Base-by-base conservation (phyloP, 2,797 vertebrate species). In the Eremophila alpestris region DNA sequence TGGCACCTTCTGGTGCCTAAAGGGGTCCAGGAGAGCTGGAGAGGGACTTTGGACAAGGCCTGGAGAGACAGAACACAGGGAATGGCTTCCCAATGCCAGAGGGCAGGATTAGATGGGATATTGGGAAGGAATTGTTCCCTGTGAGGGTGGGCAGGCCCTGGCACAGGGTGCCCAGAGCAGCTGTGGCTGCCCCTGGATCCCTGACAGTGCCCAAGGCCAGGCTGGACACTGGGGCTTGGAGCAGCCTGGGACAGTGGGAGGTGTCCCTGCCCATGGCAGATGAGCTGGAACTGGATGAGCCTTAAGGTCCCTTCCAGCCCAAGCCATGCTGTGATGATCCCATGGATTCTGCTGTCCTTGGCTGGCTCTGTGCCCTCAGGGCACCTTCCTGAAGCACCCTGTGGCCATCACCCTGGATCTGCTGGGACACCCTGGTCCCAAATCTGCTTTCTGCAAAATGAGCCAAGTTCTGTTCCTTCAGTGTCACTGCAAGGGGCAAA, bases 201-300 rank as follows among this genome's bases (percentile, higher is more conserved):
- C 43, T 87, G 36, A 7, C 0, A 49, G 43, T 79, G 30, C 1
- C 51, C 67, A n/a, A 58, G 43, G 36, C 36, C 75, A 58, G 49
- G 75, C 0, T 64, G 51, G 65, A n/a, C 0, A 0, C 6, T 36
- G 56, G 32, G 67, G 16, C 13, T 32, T 5, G 84, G 16, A 64
- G 43, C 36, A 51, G 2, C 34, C 34, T 71, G 43, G 67, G 26
- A 17, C 3, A 7, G 36, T 32, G 58, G 43, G 0, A 63, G 21
- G 18, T 26, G 74, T 36, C 27, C 22, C 21, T 48, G 56, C 41
- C 32, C 34, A 3, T 22, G 56, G 51, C 22, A 70, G 36, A 2
- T 12, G 32, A 17, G 22, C 1, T 51, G 26, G 32, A 38, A 36
- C 0, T 1, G 36, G 51, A 29, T 24, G 67, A 30, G 9, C 13